Percentiles rank a stretch among this genome's conserved stretches.
phyloP scores from a whole-genome alignment of 2,888 invertebrate species.

The Drosophila algonquin region DNA sequence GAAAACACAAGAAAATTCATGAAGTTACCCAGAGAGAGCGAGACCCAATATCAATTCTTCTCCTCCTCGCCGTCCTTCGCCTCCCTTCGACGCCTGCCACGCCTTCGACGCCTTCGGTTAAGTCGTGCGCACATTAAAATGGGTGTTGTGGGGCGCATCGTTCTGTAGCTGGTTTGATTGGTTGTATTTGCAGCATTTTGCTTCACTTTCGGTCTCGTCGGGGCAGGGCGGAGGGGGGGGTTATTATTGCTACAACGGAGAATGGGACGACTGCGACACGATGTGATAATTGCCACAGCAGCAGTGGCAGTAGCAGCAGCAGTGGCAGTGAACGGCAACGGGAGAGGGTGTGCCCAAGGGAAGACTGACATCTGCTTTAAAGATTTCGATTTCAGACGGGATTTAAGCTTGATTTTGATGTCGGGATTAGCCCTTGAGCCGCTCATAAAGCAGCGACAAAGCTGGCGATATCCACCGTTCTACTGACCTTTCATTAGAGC shows the following conservation, averaged over 20 bases:
- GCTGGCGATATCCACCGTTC: constrained; percentile 6
- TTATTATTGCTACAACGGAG: constrained; percentile 47
- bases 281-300: constrained; percentile 73
- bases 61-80: background rate
- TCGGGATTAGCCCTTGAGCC: constrained; percentile 65
- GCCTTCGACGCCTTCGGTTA: constrained; percentile 7
- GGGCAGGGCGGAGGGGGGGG: constrained; percentile 24
- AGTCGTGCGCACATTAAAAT: constrained; percentile 62
- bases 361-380: constrained; percentile 59
- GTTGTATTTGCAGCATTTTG: constrained; percentile 52
- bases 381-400: constrained; percentile 65
- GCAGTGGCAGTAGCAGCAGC: constrained; percentile 23
- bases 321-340: constrained; percentile 6
- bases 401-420: constrained; percentile 51
- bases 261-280: constrained; percentile 71
- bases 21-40: constrained; percentile 57
- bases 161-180: constrained; percentile 59
- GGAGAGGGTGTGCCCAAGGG: constrained; percentile 15
- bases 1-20: constrained; percentile 77
- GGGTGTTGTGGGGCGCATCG: constrained; percentile 66
- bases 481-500: background rate
- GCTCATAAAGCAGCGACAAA: constrained; percentile 66
- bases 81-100: no score
- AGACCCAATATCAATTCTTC: constrained; percentile 39
- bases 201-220: constrained; percentile 41